These are phyloP conservation scores for Trinectes maculatus DNA, from an alignment of 2,113 vertebrate species.

Conservation along the genomic window DNA sequence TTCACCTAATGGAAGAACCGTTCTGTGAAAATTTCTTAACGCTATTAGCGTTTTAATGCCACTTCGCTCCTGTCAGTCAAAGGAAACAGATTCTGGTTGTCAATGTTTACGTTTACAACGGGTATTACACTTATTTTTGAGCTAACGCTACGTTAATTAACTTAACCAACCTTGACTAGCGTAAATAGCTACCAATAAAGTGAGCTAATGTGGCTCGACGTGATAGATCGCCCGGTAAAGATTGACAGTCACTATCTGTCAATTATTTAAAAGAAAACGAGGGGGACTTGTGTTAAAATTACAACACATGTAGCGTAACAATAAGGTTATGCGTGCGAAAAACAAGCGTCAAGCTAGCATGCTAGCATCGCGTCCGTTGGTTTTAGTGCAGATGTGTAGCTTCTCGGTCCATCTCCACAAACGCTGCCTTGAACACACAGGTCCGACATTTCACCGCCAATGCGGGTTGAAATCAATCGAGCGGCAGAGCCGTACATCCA, in stretches of 20 bases:
- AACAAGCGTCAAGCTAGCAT: slow-evolving; percentile 46
- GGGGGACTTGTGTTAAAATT: neutral
- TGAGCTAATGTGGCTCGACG: slow-evolving; percentile 27
- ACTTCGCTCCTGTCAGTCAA: neutral
- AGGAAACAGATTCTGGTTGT: too few relatives aligned
- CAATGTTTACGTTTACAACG: neutral
- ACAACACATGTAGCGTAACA: neutral
- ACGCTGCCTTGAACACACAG: neutral
- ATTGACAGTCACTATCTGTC: neutral
- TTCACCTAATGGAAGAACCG: neutral
- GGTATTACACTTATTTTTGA: neutral
- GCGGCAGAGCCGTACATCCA: neutral
- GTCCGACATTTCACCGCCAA: neutral
- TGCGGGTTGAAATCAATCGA: neutral
- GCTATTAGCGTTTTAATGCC: neutral
- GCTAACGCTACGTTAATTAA: slow-evolving; percentile 41
- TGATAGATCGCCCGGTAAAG: neutral
- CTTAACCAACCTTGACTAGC: slow-evolving; percentile 35
- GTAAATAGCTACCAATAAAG: slow-evolving; percentile 30
- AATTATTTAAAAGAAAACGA: neutral
- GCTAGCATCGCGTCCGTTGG: slow-evolving; percentile 53
- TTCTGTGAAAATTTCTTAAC: neutral
- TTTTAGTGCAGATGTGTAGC: slow-evolving; percentile 20
- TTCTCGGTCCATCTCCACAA: slow-evolving; percentile 17
- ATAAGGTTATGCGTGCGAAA: neutral